Evolutionary conservation across 1,140 invertebrate genomes (phyloP).

Genomic region (Lordiphosa stackelbergi): DNA sequence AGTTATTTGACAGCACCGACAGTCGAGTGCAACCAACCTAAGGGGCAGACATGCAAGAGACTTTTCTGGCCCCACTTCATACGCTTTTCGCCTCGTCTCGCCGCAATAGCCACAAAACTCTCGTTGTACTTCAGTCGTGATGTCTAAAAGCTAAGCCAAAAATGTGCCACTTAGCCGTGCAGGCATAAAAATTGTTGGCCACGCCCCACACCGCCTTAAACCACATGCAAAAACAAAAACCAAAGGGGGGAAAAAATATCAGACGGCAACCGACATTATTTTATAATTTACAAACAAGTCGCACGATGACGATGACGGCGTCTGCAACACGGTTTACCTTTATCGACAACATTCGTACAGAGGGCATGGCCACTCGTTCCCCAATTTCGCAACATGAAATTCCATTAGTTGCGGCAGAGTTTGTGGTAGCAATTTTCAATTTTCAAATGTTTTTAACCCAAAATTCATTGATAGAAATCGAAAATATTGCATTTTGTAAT

Average conservation of each 20-base stretch:
- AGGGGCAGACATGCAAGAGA: conserved; percentile 30
- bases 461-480: conserved; percentile 59
- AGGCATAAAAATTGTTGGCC: conserved; percentile 59
- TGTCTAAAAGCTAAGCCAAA: conserved; percentile 65
- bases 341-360: conserved; percentile 45
- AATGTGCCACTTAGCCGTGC: conserved; percentile 62
- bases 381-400: conserved; percentile 28
- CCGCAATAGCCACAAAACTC: conserved; percentile 29
- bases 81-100: conserved; percentile 25
- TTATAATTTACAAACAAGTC: conserved; percentile 73
- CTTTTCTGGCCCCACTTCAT: conserved; percentile 9
- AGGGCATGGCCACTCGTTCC: conserved; percentile 4
- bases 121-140: conserved; percentile 29
- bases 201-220: conserved; percentile 12
- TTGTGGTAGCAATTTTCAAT: conserved; percentile 10
- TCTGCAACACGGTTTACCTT: conserved; percentile 63
- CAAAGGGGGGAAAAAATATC: conserved; percentile 1
- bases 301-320: conserved; percentile 24
- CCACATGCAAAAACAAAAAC: conserved; percentile 39
- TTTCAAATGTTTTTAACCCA: conserved; percentile 26
- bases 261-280: conserved; percentile 62
- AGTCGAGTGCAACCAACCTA: conserved; percentile 54
- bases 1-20: conserved; percentile 69
- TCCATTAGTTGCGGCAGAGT: conserved; percentile 42
- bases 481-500: conserved; percentile 33